phyloP scores from a whole-genome alignment of 2,797 vertebrate species.

The Sorex maritimensis region DNA sequence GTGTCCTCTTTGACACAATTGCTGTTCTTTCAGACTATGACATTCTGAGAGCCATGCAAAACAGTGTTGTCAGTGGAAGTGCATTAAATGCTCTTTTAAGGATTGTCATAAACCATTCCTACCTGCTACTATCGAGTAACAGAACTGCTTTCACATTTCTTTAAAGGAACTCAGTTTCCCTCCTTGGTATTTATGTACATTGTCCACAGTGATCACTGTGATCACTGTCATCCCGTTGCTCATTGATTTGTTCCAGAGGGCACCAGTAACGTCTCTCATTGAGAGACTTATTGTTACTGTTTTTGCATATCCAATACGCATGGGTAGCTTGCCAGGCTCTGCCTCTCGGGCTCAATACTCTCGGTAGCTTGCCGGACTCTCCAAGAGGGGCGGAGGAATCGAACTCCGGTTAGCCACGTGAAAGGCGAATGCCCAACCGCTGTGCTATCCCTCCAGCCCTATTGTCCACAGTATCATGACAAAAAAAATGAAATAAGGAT shows the following conservation, averaged over 20 bases:
- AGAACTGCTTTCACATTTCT: constrained; percentile 41
- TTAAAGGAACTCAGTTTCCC: constrained; percentile 13
- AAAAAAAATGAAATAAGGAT: constrained; percentile 14
- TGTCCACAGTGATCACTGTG: not conserved
- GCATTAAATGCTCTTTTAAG: constrained; percentile 12
- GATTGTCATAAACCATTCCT: not conserved
- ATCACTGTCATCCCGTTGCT: too few relatives aligned
- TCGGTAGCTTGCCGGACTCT: too few relatives aligned
- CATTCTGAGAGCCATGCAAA: not conserved
- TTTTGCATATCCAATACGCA: too few relatives aligned
- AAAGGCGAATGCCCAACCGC: too few relatives aligned
- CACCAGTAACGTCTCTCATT: too few relatives aligned
- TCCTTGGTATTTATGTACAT: not conserved
- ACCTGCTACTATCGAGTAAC: not conserved
- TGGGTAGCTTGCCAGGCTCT: too few relatives aligned
- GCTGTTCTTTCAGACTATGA: not conserved
- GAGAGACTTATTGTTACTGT: too few relatives aligned
- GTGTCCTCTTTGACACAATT: not conserved
- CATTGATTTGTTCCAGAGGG: too few relatives aligned
- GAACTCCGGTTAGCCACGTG: too few relatives aligned
- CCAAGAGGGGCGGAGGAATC: too few relatives aligned
- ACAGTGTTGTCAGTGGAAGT: not conserved
- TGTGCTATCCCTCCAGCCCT: too few relatives aligned
- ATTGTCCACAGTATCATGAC: not conserved
- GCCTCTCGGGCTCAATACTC: too few relatives aligned